Base-by-base conservation (phyloP, 1,140 invertebrate genomes). In the Zaprionus vittiger region DNA sequence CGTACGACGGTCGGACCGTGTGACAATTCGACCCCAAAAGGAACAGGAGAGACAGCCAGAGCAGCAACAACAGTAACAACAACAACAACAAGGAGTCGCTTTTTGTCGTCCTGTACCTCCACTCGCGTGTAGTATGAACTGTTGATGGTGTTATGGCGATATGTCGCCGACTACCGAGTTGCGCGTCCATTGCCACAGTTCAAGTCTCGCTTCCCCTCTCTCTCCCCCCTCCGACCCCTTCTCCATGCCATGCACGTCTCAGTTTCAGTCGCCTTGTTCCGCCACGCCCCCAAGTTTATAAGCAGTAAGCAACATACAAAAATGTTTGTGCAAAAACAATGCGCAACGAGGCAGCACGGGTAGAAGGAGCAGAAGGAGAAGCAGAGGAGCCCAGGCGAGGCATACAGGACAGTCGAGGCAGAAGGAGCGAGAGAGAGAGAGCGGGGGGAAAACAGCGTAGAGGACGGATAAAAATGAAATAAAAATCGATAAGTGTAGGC, bases 111-210 rank as follows among this genome's bases (percentile, higher is more conserved):
- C 66, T 59, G 62, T 63, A 17, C 49, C 34, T 55, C 71, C 4
- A 41, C 38, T 22, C 47, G 47, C 47, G 63, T 76, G 63, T 52
- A 74, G 76, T 84, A 89, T 90, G 85, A 89, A 89, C 84, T 90
- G 85, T 85, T 89, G 81, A 89, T 89, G 85, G 85, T 90, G 85
- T 90, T 89, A 89, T 85, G 81, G 85, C 81, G 85, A 89, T 89
- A 89, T 89, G 81, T 85, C 79, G 85, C 84, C 71, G 75, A 77
- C 81, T 83, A 78, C 78, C 59, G 70, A 71, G 68, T 80, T 52
- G 52, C 54, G 44, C 28, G 55, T 66, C 31, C 62, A 66, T n/a
- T 74, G 47, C 65, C 57, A 62, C 49, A 68, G 59, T 64, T 62
- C 59, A 68, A 56, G 41, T 44, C 54, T 12, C 20, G 24, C 31